Conservation (phyloP, 2,888 invertebrate species). For the Tetanocera ferruginea region DNA sequence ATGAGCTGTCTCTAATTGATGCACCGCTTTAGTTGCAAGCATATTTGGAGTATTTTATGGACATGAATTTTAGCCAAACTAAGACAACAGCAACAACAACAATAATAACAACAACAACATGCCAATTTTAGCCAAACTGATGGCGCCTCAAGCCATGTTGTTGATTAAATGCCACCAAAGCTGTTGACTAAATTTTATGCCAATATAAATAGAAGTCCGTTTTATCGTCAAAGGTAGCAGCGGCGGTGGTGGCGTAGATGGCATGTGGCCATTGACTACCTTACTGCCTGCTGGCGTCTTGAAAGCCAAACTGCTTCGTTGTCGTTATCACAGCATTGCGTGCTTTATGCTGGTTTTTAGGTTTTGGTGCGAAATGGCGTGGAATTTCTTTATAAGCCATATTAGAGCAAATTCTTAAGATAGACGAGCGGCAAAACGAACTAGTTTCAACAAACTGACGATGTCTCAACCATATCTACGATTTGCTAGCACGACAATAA, state of each 20-base stretch:
- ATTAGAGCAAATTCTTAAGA: slow-evolving; percentile 22
- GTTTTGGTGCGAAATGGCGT: background rate
- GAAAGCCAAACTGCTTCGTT: background rate
- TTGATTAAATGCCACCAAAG: slow-evolving; percentile 31
- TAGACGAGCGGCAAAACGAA: background rate
- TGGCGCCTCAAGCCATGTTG: slow-evolving; percentile 17
- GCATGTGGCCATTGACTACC: background rate
- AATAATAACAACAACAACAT: slow-evolving; percentile 20
- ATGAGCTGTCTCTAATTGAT: too few species aligned
- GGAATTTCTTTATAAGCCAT: slow-evolving; percentile 32
- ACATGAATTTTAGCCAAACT: slow-evolving; percentile 19
- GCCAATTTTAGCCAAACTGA: background rate
- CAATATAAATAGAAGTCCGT: background rate
- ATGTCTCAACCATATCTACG: background rate
- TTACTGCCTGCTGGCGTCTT: background rate
- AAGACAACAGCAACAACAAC: slow-evolving; percentile 20
- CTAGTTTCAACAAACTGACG: background rate
- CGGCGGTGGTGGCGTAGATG: background rate
- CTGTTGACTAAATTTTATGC: background rate
- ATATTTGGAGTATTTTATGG: background rate
- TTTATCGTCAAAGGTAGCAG: background rate
- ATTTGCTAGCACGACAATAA: background rate
- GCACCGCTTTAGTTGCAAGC: background rate
- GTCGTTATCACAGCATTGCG: background rate
- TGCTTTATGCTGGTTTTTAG: background rate